Conservation (phyloP, 2,113 vertebrate genomes). For the Aegotheles bennettii region DNA sequence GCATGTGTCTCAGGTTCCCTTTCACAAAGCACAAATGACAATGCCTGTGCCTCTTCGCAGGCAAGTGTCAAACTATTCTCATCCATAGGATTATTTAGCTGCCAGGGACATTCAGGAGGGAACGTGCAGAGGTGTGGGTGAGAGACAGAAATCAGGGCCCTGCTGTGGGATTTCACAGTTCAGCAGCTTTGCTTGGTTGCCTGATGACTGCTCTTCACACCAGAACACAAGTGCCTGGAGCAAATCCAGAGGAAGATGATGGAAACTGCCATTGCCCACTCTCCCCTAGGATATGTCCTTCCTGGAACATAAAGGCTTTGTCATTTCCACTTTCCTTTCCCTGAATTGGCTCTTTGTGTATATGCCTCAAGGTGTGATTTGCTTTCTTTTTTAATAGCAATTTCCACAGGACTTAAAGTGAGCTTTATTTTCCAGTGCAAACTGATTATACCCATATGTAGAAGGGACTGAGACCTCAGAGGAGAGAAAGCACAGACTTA, state of each 20-base stretch:
- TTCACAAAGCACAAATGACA: not conserved
- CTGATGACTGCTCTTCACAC: not conserved
- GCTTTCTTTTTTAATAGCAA: not conserved
- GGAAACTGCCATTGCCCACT: not conserved
- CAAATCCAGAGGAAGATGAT: not conserved
- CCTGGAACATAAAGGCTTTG: not conserved
- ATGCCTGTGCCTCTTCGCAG: not conserved
- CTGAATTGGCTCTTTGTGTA: not conserved
- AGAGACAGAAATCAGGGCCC: not conserved
- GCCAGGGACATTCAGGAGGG: accelerated
- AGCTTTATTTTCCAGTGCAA: not conserved
- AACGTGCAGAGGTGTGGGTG: accelerated
- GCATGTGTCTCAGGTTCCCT: not conserved
- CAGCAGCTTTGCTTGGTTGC: not conserved
- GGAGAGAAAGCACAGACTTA: not conserved
- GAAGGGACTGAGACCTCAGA: not conserved
- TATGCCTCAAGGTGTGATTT: not conserved
- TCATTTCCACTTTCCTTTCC: not conserved
- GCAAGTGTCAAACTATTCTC: accelerated
- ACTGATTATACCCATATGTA: not conserved
- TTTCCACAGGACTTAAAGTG: not conserved
- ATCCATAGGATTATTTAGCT: accelerated
- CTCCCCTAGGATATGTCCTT: not conserved
- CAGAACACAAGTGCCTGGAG: not conserved
- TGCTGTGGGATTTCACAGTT: not conserved